phyloP scores from a whole-genome alignment of 1,140 invertebrate species.

The Sminthurinus signatus region DNA sequence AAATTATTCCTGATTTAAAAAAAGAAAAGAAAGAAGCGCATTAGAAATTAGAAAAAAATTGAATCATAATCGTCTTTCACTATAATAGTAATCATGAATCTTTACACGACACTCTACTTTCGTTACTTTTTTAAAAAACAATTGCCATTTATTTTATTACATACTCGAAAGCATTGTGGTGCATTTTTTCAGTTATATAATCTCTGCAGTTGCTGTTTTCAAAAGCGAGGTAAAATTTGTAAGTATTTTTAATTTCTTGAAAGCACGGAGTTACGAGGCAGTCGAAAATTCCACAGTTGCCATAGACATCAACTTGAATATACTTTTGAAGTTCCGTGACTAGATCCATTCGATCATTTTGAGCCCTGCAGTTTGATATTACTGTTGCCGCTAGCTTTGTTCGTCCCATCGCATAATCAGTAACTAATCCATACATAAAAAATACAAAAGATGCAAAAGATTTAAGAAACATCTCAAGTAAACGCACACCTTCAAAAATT shows the following conservation, averaged over 20 bases:
- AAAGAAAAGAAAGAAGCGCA: no score
- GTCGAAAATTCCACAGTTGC: constrained; percentile 52
- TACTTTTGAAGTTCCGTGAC: constrained; percentile 52
- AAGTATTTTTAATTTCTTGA: constrained; percentile 44
- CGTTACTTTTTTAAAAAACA: no score
- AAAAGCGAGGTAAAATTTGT: constrained; percentile 81
- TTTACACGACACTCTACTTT: no score
- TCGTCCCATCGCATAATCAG: constrained; percentile 59
- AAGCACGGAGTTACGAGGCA: constrained; percentile 42
- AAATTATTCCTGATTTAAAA: constrained; percentile 28
- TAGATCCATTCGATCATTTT: constrained; percentile 52
- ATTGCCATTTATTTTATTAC: not conserved
- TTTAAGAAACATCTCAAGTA: no score
- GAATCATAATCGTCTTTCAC: no score
- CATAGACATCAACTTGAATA: constrained; percentile 62
- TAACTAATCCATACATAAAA: constrained; percentile 48
- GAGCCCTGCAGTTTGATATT: constrained; percentile 55
- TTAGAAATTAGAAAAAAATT: no score
- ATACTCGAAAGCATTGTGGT: constrained; percentile 74
- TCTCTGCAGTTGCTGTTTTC: constrained; percentile 94
- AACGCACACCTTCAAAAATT: no score
- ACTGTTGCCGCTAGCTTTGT: constrained; percentile 57
- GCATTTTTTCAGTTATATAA: constrained; percentile 96
- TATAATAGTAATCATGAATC: no score
- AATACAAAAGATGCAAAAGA: constrained; percentile 17